These are phyloP conservation scores for Gari tellinella DNA, from an alignment of 2,888 invertebrate genomes.

Conservation along the genomic window DNA sequence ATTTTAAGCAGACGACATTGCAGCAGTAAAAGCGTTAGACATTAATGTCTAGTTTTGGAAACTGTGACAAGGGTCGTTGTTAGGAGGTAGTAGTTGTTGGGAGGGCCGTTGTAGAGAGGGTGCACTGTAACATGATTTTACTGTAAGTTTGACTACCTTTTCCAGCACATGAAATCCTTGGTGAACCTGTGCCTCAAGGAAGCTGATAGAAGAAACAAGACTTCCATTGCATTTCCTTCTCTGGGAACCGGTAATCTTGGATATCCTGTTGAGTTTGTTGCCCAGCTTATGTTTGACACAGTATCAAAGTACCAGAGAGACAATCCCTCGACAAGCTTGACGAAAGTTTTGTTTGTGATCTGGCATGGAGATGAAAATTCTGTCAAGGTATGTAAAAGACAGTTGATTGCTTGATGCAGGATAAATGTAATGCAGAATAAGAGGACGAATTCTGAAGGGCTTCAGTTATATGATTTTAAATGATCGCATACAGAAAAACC, in stretches of 20 bases:
- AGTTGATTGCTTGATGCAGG: no score
- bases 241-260: constrained; percentile 49
- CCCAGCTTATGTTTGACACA: constrained; percentile 28
- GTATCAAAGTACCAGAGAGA: constrained; percentile 7
- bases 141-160: background rate
- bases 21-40: no score
- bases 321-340: constrained; percentile 10
- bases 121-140: background rate
- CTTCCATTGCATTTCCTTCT: constrained; percentile 51
- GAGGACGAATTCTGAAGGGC: no score
- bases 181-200: constrained; percentile 25
- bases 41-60: no score
- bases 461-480: no score
- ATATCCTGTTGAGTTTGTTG: constrained; percentile 49
- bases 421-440: no score
- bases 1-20: no score
- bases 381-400: constrained; percentile 13
- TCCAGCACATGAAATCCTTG: constrained; percentile 38
- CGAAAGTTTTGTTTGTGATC: constrained; percentile 31
- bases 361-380: constrained; percentile 34
- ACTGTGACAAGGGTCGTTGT: no score
- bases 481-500: no score
- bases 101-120: no score
- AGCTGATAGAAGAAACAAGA: constrained; percentile 10
- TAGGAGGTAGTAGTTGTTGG: no score